Conservation (phyloP, 2,797 vertebrate genomes). For the Ciconia nigra region DNA sequence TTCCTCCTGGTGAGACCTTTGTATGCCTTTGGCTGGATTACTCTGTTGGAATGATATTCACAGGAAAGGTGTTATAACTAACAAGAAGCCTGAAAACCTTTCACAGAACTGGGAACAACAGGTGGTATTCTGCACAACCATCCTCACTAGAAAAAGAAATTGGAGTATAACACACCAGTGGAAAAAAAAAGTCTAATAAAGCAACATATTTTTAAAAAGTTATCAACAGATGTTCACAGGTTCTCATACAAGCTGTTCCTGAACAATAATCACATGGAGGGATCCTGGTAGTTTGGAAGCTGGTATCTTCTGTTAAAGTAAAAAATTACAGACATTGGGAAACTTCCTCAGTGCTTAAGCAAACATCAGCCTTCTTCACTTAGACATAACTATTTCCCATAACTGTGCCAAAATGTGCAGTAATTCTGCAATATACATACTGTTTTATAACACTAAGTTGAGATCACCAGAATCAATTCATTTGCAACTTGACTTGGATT, state of each 20-base stretch:
- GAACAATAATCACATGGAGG: background rate
- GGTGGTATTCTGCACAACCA: slow-evolving; percentile 40
- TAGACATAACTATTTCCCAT: slow-evolving; percentile 2
- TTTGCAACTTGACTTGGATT: slow-evolving; percentile 52
- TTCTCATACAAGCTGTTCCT: background rate
- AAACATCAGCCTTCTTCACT: slow-evolving; percentile 44
- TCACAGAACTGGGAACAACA: slow-evolving; percentile 44
- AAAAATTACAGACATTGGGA: slow-evolving; percentile 4
- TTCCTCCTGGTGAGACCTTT: slow-evolving; percentile 38
- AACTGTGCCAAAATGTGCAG: slow-evolving; percentile 43
- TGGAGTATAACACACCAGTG: background rate
- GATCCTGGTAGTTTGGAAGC: slow-evolving; percentile 6
- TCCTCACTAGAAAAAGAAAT: slow-evolving; percentile 14
- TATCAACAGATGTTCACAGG: slow-evolving; percentile 27
- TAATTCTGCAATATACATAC: slow-evolving; percentile 35
- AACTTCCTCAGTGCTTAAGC: background rate
- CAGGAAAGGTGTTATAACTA: slow-evolving; percentile 34
- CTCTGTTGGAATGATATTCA: slow-evolving; percentile 26
- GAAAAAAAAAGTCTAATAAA: slow-evolving; percentile 19
- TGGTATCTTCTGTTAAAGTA: background rate
- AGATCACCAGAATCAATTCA: slow-evolving; percentile 43
- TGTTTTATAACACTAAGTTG: slow-evolving; percentile 25
- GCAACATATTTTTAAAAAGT: background rate
- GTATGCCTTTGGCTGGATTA: slow-evolving; percentile 48
- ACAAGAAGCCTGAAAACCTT: slow-evolving; percentile 40